Evolutionary conservation across 1,140 invertebrate species (phyloP).

Genomic region (Cardiocondyla obscurior): DNA sequence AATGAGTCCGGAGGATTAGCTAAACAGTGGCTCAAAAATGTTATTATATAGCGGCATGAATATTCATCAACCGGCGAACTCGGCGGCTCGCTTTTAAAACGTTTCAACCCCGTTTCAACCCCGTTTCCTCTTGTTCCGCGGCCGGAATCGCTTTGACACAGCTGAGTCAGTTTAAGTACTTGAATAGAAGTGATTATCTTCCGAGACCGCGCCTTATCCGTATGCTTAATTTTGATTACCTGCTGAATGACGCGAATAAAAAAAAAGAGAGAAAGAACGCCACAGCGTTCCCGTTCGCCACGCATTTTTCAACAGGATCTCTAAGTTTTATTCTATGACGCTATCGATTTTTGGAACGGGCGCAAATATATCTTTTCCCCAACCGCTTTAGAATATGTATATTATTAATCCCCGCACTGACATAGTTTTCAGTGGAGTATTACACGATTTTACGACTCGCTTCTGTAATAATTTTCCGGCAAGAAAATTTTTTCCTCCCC

Average conservation of each 20-base stretch:
- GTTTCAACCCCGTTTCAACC: slow-evolving; percentile 61
- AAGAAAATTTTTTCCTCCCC: not conserved
- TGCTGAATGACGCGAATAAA: slow-evolving; percentile 23
- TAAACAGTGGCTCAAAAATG: slow-evolving; percentile 85
- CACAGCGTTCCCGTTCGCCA: not conserved
- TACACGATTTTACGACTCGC: not conserved
- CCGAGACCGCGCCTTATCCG: slow-evolving; percentile 40
- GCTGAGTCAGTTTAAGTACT: slow-evolving; percentile 59
- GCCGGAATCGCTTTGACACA: slow-evolving; percentile 31
- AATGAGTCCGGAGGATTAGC: slow-evolving; percentile 84
- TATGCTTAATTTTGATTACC: slow-evolving; percentile 57
- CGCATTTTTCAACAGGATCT: not conserved
- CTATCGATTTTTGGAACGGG: not conserved
- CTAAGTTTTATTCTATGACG: not conserved
- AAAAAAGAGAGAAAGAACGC: too few species aligned
- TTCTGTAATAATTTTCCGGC: not conserved
- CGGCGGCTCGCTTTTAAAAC: slow-evolving; percentile 70
- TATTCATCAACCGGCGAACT: slow-evolving; percentile 81
- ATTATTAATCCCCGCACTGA: not conserved
- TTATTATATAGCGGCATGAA: slow-evolving; percentile 84
- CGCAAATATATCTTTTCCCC: not conserved
- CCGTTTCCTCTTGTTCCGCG: slow-evolving; percentile 45
- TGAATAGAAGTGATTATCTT: slow-evolving; percentile 55
- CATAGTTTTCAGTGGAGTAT: not conserved
- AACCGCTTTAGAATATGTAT: not conserved